Conservation (phyloP, 2,113 vertebrate species). For the Cynoglossus semilaevis region DNA sequence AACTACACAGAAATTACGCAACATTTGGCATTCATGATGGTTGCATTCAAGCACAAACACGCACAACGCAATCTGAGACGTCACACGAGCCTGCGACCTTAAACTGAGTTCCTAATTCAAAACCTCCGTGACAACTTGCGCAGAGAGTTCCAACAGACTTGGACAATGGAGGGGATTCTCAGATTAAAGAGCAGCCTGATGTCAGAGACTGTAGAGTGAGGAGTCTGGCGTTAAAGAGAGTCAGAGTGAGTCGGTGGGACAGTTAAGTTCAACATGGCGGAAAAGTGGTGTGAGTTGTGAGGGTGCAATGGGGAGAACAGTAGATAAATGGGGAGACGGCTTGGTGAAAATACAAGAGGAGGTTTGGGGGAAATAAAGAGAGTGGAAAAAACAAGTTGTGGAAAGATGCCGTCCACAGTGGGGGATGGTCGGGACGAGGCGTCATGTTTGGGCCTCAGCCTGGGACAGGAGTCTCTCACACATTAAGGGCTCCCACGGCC, state of each 20-base stretch:
- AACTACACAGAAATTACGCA: too few species aligned
- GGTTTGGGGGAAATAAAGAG: not conserved
- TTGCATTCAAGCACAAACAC: not conserved
- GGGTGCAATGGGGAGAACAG: not conserved
- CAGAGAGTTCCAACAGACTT: conserved; percentile 31
- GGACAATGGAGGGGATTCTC: conserved; percentile 24
- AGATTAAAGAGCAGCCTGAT: conserved; percentile 1
- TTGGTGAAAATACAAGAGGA: not conserved
- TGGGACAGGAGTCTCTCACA: not conserved
- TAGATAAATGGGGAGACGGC: conserved; percentile 1
- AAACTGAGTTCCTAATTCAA: conserved; percentile 37
- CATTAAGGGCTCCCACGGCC: conserved; percentile 17
- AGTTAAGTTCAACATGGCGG: not conserved
- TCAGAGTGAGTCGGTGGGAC: not conserved
- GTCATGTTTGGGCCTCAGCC: conserved; percentile 7
- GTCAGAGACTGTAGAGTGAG: not conserved
- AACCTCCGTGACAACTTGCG: conserved; percentile 17
- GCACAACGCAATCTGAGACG: conserved; percentile 15
- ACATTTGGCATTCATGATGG: not conserved
- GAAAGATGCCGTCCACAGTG: not conserved
- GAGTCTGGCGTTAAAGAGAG: too few species aligned
- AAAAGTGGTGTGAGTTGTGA: not conserved
- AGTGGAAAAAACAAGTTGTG: not conserved
- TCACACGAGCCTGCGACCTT: conserved; percentile 23
- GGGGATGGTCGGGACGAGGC: conserved; percentile 27